A percentile compares a stretch with the other conserved stretches of the same genome.
phyloP scores from a whole-genome alignment of 2,888 invertebrate genomes.

The Amblyjoppa fuscipennis region DNA sequence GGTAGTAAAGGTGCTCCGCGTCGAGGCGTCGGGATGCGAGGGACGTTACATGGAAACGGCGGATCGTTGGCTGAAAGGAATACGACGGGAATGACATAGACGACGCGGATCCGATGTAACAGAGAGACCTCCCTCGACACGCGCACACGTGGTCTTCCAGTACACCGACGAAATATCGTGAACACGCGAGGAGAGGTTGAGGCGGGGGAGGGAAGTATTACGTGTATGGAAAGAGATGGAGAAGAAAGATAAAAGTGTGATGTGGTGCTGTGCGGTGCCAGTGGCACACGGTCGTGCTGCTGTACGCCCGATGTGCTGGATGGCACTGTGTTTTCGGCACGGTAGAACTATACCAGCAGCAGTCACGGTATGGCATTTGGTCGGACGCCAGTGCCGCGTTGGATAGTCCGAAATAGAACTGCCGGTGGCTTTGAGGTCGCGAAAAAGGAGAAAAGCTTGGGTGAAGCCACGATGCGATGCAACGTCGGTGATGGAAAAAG shows the following conservation, averaged over 20 bases:
- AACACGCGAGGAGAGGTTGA: not conserved
- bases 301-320: constrained; percentile 41
- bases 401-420: constrained; percentile 82
- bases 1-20: not conserved
- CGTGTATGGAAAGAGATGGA: constrained; percentile 32
- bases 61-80: constrained; percentile 7
- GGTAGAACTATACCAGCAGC: constrained; percentile 29
- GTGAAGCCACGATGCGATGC: constrained; percentile 55
- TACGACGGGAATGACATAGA: not conserved
- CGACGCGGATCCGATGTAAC: not conserved
- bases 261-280: constrained; percentile 24
- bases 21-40: constrained; percentile 5
- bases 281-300: constrained; percentile 35
- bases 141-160: not conserved
- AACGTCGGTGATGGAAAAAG: constrained; percentile 64
- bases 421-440: constrained; percentile 79
- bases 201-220: constrained; percentile 11
- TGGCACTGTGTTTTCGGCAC: constrained; percentile 37
- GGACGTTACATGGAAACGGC: constrained; percentile 22
- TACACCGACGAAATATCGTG: constrained; percentile 22
- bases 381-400: constrained; percentile 80
- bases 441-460: constrained; percentile 68
- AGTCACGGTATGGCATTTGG: constrained; percentile 76
- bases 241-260: constrained; percentile 27
- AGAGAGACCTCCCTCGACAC: not conserved